These are phyloP conservation scores for Excalfactoria chinensis DNA, from an alignment of 2,113 vertebrate species.

Conservation along the genomic window DNA sequence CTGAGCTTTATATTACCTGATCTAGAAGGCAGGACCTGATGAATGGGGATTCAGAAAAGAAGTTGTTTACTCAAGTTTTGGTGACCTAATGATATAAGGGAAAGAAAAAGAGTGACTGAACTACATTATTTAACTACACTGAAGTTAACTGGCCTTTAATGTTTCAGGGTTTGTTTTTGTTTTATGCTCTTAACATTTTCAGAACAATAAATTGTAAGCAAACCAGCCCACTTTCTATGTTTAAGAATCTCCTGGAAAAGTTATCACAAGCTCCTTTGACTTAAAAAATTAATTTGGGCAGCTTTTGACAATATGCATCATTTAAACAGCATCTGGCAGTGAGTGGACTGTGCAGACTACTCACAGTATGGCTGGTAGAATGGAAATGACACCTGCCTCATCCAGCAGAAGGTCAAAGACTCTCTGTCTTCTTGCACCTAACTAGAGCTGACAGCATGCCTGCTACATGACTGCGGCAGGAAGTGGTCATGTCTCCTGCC, in stretches of 20 bases:
- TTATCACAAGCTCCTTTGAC: background rate
- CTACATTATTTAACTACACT: background rate
- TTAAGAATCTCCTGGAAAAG: background rate
- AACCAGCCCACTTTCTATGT: background rate
- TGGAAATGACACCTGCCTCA: background rate
- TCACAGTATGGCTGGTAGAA: background rate
- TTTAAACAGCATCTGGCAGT: slow-evolving; percentile 1
- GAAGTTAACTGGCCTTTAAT: background rate
- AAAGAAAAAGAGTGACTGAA: background rate
- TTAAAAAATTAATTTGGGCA: background rate
- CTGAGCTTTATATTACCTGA: background rate
- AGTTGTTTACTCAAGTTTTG: background rate
- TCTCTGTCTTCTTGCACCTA: background rate
- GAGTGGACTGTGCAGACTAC: background rate
- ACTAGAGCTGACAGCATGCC: background rate
- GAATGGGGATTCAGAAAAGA: background rate
- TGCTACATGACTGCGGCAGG: background rate
- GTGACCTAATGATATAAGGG: too few relatives aligned
- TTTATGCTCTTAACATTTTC: background rate
- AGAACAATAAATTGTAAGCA: background rate
- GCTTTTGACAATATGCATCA: background rate
- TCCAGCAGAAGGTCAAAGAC: background rate
- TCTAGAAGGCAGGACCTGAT: background rate
- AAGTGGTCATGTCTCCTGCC: background rate
- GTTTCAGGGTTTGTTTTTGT: background rate